A percentile compares a stretch with the other conserved stretches of the same genome.
Evolutionary conservation across 2,797 vertebrate genomes (phyloP).

Genomic region (Hylomyscus alleni): DNA sequence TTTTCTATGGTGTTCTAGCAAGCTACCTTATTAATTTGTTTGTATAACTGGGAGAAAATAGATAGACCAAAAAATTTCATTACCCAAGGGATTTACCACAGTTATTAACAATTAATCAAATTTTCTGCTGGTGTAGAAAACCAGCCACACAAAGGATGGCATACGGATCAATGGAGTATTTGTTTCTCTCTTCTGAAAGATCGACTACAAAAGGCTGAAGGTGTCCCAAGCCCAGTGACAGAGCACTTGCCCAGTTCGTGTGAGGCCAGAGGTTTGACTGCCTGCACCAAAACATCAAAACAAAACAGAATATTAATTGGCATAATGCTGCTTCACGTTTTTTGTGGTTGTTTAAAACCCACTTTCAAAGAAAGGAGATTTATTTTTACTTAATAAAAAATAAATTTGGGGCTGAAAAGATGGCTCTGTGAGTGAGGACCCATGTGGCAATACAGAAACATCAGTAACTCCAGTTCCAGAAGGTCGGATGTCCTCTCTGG

Average conservation of each 20-base stretch:
- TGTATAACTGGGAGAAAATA: not conserved
- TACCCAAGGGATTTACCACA: constrained; percentile 36
- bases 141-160: constrained; percentile 60
- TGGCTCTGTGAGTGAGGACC: not conserved
- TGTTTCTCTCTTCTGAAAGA: constrained; percentile 51
- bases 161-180: constrained; percentile 66
- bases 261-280: not conserved
- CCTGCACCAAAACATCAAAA: not conserved
- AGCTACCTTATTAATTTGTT: constrained; percentile 49
- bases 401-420: not conserved
- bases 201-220: not conserved
- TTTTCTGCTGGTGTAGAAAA: constrained; percentile 64
- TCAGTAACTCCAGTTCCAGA: not conserved
- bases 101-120: constrained; percentile 76
- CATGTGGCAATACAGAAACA: not conserved
- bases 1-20: constrained; percentile 16
- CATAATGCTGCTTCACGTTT: constrained; percentile 40
- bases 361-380: constrained; percentile 45
- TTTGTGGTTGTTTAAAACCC: constrained; percentile 41
- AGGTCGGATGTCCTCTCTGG: not conserved
- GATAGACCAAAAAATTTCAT: constrained; percentile 50
- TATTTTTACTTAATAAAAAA: constrained; percentile 54
- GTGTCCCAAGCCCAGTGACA: not conserved
- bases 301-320: not conserved
- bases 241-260: not conserved